Evolutionary conservation across 53 echinoderm and acorn worm species (phyloP), one percentile per base, ranked within the genome.

Genomic region (Apostichopus leukothele): DNA sequence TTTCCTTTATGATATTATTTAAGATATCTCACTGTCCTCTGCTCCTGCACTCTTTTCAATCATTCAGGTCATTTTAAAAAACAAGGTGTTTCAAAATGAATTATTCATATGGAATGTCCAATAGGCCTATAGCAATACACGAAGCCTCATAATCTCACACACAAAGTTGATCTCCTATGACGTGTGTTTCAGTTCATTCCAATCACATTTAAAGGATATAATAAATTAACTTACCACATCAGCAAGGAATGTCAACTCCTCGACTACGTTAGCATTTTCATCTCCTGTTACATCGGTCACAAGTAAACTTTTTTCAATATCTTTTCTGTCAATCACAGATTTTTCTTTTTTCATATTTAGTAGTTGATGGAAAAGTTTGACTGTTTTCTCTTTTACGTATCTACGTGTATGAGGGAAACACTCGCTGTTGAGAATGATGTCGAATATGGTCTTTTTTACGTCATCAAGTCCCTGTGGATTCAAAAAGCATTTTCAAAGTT

Each of bases 391-490:
- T 85, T 83, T 76, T 18, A 93, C 80, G 12, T 20, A 60, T 75
- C 90, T 76, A 1, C 88, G 86, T 11, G 89, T 68, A 39, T 91
- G 87, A 16, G 90, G 91, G 67, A 76, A 88, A 23, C 67, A 84
- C 59, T 89, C 92, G 50, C 86, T 73, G 4, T 91, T 90, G 51
- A 95, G 61, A 60, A 91, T 74, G 23, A 90, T 83, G 63, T 60
- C 76, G 16, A 94, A 87, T 74, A 97, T 92, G 1, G 90, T 90
- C 67, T 63, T 91, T 67, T 92, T 91, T 6, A 95, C 89, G 19
- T 95, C 94, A 27, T 97, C 97, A 1, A 97, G 79, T 5, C 95
- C 97, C 97, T 97, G 52, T 0, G 51, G 39, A 39, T 2, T 39
- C 39, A 39, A 39, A 39, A 39, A 39, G 39, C 39, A 39, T 39